Evolutionary conservation across 37 sponge, comb jelly and placozoan genomes (phyloP).

Genomic region (Halichondria panicea): DNA sequence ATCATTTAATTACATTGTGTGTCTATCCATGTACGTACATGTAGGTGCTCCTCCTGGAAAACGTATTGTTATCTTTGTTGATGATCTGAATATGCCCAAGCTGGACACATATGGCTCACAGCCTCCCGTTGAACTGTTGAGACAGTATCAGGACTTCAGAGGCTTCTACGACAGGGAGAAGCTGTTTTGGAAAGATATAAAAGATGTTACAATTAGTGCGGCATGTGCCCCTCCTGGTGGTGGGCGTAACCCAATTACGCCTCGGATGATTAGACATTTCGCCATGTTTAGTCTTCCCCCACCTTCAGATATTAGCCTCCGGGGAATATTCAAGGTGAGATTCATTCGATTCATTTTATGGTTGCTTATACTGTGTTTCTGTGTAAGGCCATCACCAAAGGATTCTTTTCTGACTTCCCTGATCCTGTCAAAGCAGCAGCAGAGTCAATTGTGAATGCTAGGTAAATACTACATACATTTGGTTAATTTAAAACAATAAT

Average conservation of each 20-base stretch:
- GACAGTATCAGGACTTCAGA: constrained; percentile 96
- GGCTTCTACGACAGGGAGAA: constrained; percentile 99
- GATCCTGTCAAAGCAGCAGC: constrained; percentile 87
- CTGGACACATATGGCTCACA: constrained; percentile 98
- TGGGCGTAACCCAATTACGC: constrained; percentile 96
- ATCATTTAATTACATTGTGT: no score
- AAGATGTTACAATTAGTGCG: constrained; percentile 94
- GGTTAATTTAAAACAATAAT: background rate
- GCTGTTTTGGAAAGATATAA: constrained; percentile 96
- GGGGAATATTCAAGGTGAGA: constrained; percentile 83
- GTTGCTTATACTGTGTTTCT: background rate
- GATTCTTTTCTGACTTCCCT: constrained; percentile 96
- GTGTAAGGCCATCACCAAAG: constrained; percentile 80
- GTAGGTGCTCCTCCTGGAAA: constrained; percentile 97
- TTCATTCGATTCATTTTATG: background rate
- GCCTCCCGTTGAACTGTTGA: constrained; percentile 96
- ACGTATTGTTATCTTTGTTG: constrained; percentile 91
- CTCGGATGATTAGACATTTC: constrained; percentile 96
- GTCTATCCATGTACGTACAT: background rate
- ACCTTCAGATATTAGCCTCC: constrained; percentile 86
- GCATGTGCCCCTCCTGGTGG: constrained; percentile 99
- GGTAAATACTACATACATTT: constrained; percentile 15
- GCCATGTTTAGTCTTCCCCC: constrained; percentile 91
- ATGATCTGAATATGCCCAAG: constrained; percentile 99
- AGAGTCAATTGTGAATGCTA: constrained; percentile 92